These are phyloP conservation scores for Clarias gariepinus DNA, from an alignment of 2,113 vertebrate species.

Conservation along the genomic window DNA sequence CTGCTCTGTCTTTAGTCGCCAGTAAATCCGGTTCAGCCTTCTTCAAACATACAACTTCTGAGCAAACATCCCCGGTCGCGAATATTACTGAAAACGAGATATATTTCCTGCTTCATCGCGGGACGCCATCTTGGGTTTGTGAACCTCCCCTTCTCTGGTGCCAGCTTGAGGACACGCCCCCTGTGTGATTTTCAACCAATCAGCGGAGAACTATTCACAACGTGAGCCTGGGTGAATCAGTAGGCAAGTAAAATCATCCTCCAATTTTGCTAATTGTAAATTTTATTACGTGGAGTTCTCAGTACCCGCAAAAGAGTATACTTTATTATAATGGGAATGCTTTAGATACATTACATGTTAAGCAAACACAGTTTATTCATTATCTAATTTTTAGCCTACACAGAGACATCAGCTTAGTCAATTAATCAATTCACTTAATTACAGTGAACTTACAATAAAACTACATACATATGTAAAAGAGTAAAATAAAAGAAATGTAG, in stretches of 20 bases:
- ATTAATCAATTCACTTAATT: neutral
- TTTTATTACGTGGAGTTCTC: neutral
- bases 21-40: constrained; percentile 55
- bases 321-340: neutral
- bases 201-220: neutral
- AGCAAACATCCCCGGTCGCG: constrained; percentile 19
- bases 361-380: neutral
- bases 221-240: neutral
- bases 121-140: constrained; percentile 78
- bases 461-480: neutral
- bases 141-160: constrained; percentile 63
- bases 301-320: neutral
- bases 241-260: neutral
- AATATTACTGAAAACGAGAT: constrained; percentile 69
- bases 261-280: too few relatives aligned
- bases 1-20: constrained; percentile 59
- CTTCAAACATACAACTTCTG: constrained; percentile 20
- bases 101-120: constrained; percentile 75
- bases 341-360: neutral
- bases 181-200: neutral
- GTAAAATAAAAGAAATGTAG: neutral
- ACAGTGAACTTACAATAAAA: neutral
- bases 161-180: constrained; percentile 67
- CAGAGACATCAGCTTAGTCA: neutral
- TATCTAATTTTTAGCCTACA: neutral